phyloP scores from a whole-genome alignment of 2,888 invertebrate genomes.

The Tachina fera region DNA sequence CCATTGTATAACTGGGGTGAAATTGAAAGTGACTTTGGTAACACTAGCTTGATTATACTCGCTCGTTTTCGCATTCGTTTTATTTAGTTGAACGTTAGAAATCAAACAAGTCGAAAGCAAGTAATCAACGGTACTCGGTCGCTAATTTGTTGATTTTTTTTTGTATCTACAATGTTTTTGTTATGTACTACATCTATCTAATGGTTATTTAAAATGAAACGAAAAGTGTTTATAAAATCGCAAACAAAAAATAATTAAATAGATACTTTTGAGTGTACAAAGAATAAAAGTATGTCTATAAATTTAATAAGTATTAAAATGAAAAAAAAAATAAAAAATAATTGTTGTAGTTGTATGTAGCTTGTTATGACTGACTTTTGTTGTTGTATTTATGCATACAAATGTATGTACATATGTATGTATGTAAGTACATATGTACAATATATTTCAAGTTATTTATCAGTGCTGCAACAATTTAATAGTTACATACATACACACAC shows the following conservation, averaged over 20 bases:
- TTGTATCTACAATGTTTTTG: conserved; percentile 38
- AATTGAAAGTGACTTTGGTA: neutral
- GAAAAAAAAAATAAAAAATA: neutral
- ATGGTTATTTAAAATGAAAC: neutral
- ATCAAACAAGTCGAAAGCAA: conserved; percentile 56
- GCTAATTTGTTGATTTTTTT: conserved; percentile 7
- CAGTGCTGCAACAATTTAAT: too few species aligned
- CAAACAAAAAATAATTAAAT: neutral
- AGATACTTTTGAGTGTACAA: neutral
- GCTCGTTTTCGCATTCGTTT: neutral
- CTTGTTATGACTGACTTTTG: neutral
- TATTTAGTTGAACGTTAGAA: conserved; percentile 65
- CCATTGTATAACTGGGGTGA: neutral
- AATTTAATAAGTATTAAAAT: neutral
- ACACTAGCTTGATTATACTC: conserved; percentile 1
- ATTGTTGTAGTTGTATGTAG: neutral
- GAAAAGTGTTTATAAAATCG: neutral
- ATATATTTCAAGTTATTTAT: neutral
- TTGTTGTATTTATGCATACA: neutral
- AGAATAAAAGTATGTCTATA: neutral
- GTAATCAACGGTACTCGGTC: conserved; percentile 3
- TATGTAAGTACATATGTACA: neutral
- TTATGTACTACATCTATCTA: neutral
- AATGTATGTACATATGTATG: neutral
- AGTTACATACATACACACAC: too few species aligned